Base-by-base conservation (phyloP, 2,888 invertebrate species). In the Agriopis marginaria region DNA sequence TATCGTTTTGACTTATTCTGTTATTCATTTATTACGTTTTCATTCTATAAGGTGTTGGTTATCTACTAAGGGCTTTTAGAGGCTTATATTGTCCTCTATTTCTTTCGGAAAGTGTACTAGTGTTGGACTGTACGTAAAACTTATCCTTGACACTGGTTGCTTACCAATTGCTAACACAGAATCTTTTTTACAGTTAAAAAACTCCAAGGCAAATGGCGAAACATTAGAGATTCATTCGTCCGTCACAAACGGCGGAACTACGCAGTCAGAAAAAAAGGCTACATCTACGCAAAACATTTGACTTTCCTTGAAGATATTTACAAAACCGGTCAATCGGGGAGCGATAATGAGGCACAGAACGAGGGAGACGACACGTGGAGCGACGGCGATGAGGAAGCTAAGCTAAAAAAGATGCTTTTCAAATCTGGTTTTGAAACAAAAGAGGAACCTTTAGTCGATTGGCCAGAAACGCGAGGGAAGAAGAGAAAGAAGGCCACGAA, bases 191-290 rank as follows among this genome's bases (percentile, higher is more conserved):
- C 88, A 92, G 91, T 82, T 79, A 88, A 85, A 76, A 91, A 87
- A 77, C 79, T 92, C 5, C 82, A 89, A 68, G 81, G 83, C 77
- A 92, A 91, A 86, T 92, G 92, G 92, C 86, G 92, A n/a, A 91
- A 91, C 78, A 86, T 92, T 56, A 81, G 91, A n/a, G 92, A 92
- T 73, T 87, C 90, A 1, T 92, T 86, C 79, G 92, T 91, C 32
- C 83, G 92, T n/a, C 82, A 87, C 72, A 88, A 85, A 66, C 61
- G 70, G 70, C 78, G 82, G 39, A 82, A 80, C 42, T 82, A 81
- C 63, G 81, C 56, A 0, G 45, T 78, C 12, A 87, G 86, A 73
- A 83, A 80, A 65, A 70, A 66, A 44, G 81, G 79, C 2, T 92
- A 91, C 72, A 81, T 89, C 69, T 89, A 91, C 80, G 86, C 86